Conservation (phyloP, 2,113 vertebrate genomes). For the Andinoacara biseriatus region DNA sequence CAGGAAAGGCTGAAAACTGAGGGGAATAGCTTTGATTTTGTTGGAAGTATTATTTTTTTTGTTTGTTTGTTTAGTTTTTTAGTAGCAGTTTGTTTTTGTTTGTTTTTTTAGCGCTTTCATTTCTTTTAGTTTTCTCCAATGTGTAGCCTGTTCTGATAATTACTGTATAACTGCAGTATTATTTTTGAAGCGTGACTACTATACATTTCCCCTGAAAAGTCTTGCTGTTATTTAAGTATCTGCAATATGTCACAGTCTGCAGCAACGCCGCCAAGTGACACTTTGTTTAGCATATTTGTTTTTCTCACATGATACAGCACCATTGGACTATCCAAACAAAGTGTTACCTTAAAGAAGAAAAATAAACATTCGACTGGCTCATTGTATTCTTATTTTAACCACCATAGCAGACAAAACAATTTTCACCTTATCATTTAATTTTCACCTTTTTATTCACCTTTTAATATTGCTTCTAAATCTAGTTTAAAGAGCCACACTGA, state of each 20-base stretch:
- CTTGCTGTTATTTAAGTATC: neutral
- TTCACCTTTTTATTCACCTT: constrained; percentile 16
- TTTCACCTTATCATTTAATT: constrained; percentile 47
- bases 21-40: constrained; percentile 45
- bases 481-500: neutral
- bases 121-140: neutral
- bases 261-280: constrained; percentile 10
- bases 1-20: constrained; percentile 23
- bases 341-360: constrained; percentile 14
- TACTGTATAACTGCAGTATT: neutral
- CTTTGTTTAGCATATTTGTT: constrained; percentile 17
- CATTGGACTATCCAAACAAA: constrained; percentile 3
- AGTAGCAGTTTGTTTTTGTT: neutral
- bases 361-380: neutral
- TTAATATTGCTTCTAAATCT: constrained; percentile 14
- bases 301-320: constrained; percentile 13
- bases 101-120: neutral
- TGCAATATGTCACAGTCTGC: neutral
- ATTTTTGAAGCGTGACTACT: neutral
- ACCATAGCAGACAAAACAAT: constrained; percentile 9
- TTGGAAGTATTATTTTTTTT: neutral
- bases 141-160: neutral
- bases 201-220: neutral
- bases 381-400: constrained; percentile 4
- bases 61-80: no score